Evolutionary conservation across 2,888 invertebrate genomes (phyloP), one percentile per base, ranked within the genome.

Genomic region (Anorthoa munda): DNA sequence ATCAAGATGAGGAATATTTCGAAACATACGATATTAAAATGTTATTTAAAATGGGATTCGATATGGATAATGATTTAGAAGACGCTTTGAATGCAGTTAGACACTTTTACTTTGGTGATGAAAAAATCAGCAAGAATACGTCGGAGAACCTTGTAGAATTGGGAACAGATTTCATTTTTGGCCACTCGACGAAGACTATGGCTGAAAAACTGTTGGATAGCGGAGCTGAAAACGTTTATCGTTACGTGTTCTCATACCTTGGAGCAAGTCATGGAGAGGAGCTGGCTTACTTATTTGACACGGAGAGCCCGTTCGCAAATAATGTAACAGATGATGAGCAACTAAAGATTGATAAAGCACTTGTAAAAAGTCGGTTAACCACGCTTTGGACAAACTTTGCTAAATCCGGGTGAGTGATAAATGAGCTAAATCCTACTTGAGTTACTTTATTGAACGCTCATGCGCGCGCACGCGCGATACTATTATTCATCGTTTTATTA

Each of bases 351-450:
- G 77, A 87, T 45, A 68, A 69, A n/a, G 53, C 76, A 17, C 17
- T 61, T 18, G 69, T 69, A 12, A 75, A n/a, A 50, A 68, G 31
- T 46, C 76, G 77, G 5, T 63, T 82, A 23, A 83, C 82, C 9
- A 82, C 66, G 4, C 77, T 85, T 23, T 88, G 87, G 86, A 82
- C 84, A 0, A 89, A 88, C 59, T 89, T 89, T 63, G 88, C 75
- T 11, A 85, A 68, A 23, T 63, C 18, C 13, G 66, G 75, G 74
- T 69, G 9, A 74, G 79, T 58, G 31, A n/a, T 13, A 31, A 13
- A 31, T 56, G 9, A 39, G 39, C 7, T 31, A 0, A 5, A 31
- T 31, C 31, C 31, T 31, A 31, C 31, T 31, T 31, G 7, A 5
- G 31, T 31, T 7, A 31, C 31, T 31, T 31, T 31, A 31, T 31